Evolutionary conservation across 2,113 vertebrate species (phyloP).

Genomic region (Acrocephalus kingi): DNA sequence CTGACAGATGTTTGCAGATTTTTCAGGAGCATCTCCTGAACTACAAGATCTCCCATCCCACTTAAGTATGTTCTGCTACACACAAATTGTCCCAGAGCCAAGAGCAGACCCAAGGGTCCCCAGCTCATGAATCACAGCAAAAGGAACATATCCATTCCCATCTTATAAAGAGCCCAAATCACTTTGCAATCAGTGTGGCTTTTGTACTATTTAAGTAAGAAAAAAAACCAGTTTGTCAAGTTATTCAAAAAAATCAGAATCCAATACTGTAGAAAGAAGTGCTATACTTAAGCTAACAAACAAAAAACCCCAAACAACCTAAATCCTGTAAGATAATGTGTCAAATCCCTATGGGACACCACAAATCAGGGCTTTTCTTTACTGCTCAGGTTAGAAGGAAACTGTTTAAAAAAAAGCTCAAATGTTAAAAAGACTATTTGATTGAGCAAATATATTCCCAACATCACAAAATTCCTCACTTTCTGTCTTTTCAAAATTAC

Average conservation of each 20-base stretch:
- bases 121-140: background rate
- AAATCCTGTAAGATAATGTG: background rate
- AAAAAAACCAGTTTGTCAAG: background rate
- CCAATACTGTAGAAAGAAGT: background rate
- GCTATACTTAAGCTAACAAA: background rate
- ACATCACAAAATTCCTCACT: background rate
- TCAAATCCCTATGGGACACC: background rate
- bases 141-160: background rate
- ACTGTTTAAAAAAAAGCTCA: background rate
- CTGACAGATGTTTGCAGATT: background rate
- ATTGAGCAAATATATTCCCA: background rate
- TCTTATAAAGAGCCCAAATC: background rate
- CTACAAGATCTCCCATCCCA: background rate
- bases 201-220: background rate
- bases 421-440: background rate
- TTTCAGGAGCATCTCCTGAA: background rate
- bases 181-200: background rate
- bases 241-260: background rate
- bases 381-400: background rate
- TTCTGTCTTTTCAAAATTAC: background rate
- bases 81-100: background rate
- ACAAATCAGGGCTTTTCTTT: background rate
- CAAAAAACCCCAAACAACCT: rapidly evolving
- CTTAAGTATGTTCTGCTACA: background rate
- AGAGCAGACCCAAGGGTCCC: background rate